A percentile compares a stretch with the other conserved stretches of the same genome.
Evolutionary conservation across 2,113 vertebrate genomes (phyloP).

Genomic region (Pachypanchax playfairii): DNA sequence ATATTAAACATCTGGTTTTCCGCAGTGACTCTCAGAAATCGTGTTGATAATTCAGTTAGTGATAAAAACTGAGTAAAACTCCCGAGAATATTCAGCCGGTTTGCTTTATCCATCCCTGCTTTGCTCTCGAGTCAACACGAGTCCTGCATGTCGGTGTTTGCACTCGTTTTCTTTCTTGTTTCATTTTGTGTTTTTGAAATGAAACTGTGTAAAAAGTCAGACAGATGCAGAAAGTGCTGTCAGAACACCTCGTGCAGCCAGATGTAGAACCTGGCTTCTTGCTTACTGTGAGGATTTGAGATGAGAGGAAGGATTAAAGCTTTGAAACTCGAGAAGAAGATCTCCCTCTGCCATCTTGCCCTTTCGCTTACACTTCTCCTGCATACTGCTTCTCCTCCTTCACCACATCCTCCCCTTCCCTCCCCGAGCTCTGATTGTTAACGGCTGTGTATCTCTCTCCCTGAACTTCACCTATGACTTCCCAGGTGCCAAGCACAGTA

Average conservation of each 20-base stretch:
- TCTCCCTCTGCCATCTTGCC: conserved; percentile 50
- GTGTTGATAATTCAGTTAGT: conserved; percentile 18
- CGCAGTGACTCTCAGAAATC: conserved; percentile 24
- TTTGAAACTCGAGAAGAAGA: conserved; percentile 48
- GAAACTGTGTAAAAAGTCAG: conserved; percentile 23
- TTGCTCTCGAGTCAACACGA: conserved; percentile 65
- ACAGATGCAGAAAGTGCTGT: conserved; percentile 20
- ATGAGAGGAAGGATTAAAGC: conserved; percentile 26
- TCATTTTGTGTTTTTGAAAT: conserved; percentile 47
- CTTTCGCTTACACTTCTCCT: conserved; percentile 55
- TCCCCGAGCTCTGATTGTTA: conserved; percentile 69
- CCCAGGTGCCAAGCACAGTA: conserved; percentile 98
- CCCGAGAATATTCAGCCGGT: conserved; percentile 1
- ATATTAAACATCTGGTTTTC: conserved; percentile 27
- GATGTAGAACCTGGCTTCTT: neutral
- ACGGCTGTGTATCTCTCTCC: conserved; percentile 81
- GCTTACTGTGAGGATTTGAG: conserved; percentile 3
- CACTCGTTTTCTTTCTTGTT: conserved; percentile 54
- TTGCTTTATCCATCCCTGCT: conserved; percentile 33
- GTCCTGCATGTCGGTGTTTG: conserved; percentile 38
- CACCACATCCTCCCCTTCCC: conserved; percentile 14
- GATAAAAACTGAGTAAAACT: conserved; percentile 26
- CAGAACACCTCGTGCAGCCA: conserved; percentile 28
- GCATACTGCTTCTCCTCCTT: conserved; percentile 54
- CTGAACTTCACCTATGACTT: conserved; percentile 84